Evolutionary conservation across 2,888 invertebrate species (phyloP).

Genomic region (Yponomeuta evonymella): DNA sequence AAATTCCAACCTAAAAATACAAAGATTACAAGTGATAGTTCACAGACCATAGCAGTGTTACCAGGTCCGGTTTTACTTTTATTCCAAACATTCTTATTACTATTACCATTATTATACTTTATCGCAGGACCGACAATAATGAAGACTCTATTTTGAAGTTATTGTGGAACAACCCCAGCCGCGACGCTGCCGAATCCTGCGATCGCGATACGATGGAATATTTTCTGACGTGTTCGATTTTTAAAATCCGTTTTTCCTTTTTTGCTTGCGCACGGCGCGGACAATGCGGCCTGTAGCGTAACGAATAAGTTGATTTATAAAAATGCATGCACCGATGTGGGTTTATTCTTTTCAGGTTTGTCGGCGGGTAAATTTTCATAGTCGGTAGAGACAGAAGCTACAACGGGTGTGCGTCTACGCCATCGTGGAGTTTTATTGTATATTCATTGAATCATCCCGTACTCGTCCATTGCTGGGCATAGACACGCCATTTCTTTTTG

Average conservation of each 20-base stretch:
- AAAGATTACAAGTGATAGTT: no score
- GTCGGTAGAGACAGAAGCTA: background rate
- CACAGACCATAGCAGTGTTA: no score
- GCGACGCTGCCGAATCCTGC: slow-evolving; percentile 37
- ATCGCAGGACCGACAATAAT: background rate
- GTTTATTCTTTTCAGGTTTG: slow-evolving; percentile 25
- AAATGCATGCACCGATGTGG: slow-evolving; percentile 47
- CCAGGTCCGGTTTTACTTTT: no score
- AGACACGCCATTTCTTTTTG: no score
- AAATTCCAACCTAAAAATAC: no score
- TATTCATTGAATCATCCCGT: no score
- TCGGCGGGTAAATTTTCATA: background rate
- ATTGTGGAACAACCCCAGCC: slow-evolving; percentile 26
- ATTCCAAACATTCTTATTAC: no score
- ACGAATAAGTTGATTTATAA: slow-evolving; percentile 69
- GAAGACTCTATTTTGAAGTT: background rate
- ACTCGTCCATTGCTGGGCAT: no score
- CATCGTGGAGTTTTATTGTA: no score
- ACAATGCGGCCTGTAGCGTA: slow-evolving; percentile 63
- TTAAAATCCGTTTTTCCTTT: slow-evolving; percentile 41
- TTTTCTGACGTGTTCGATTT: slow-evolving; percentile 62
- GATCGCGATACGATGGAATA: slow-evolving; percentile 51
- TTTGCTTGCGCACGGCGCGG: slow-evolving; percentile 45
- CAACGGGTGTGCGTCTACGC: no score
- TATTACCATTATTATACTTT: no score